Evolutionary conservation across 2,888 invertebrate species (phyloP).

Genomic region (Disparrhopalites patrizii): DNA sequence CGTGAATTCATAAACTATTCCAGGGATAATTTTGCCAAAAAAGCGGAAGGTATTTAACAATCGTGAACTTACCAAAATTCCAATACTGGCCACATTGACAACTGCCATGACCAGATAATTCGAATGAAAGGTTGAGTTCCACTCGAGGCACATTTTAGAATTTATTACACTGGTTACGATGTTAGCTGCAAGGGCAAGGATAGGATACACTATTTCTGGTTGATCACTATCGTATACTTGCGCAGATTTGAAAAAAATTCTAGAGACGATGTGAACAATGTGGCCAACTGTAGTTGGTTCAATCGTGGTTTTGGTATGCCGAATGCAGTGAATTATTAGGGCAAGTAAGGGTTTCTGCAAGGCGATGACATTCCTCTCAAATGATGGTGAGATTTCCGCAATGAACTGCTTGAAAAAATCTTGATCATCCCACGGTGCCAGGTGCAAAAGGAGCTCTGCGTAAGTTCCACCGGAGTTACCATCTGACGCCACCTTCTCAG

Average conservation of each 20-base stretch:
- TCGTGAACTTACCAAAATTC: constrained; percentile 37
- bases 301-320: constrained; percentile 24
- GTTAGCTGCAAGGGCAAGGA: constrained; percentile 32
- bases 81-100: constrained; percentile 32
- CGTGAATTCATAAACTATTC: too few relatives aligned
- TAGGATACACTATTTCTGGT: constrained; percentile 24
- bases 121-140: constrained; percentile 31
- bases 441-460: constrained; percentile 22
- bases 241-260: constrained; percentile 33
- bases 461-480: constrained; percentile 18
- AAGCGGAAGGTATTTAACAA: too few relatives aligned
- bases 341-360: constrained; percentile 34
- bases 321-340: constrained; percentile 36
- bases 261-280: constrained; percentile 34
- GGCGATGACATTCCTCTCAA: constrained; percentile 28
- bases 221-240: constrained; percentile 31
- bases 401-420: constrained; percentile 22
- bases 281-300: constrained; percentile 31
- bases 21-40: too few relatives aligned
- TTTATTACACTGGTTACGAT: constrained; percentile 33
- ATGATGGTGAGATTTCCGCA: constrained; percentile 16
- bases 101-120: constrained; percentile 32
- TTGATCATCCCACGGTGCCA: constrained; percentile 23
- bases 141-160: constrained; percentile 32
- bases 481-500: constrained; percentile 13